These are phyloP conservation scores for Megastigmus dorsalis DNA, from an alignment of 2,888 invertebrate species.

Conservation along the genomic window DNA sequence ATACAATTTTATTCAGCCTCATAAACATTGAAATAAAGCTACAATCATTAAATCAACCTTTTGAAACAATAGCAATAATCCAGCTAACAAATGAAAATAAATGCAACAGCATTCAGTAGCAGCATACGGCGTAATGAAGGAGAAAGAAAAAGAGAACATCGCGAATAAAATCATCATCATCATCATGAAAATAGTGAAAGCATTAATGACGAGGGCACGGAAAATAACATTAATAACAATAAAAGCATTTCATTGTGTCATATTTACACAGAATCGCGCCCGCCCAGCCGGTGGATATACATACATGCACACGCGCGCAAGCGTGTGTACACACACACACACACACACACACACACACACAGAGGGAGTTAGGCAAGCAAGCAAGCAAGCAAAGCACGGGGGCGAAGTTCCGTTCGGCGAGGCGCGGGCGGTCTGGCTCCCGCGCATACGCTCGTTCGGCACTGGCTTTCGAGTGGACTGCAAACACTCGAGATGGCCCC, in stretches of 20 bases:
- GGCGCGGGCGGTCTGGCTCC: constrained; percentile 58
- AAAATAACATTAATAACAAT: constrained; percentile 25
- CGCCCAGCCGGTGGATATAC: neutral
- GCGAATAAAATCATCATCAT: no score
- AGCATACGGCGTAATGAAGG: neutral
- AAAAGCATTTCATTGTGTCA: constrained; percentile 20
- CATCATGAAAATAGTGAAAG: no score
- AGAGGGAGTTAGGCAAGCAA: neutral
- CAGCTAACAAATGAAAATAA: no score
- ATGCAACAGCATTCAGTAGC: neutral
- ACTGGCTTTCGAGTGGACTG: constrained; percentile 73
- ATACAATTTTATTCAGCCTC: no score
- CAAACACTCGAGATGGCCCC: constrained; percentile 71
- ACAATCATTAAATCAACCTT: no score
- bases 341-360: neutral
- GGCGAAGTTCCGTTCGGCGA: neutral
- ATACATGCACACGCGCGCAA: neutral
- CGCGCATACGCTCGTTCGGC: constrained; percentile 67
- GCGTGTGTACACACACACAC: neutral
- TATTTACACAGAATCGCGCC: constrained; percentile 18
- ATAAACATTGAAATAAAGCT: no score
- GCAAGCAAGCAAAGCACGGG: neutral
- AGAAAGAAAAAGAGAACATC: no score
- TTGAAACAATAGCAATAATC: no score
- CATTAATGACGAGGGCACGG: no score